phyloP scores from a whole-genome alignment of 1,140 invertebrate species.

The Amyelois transitella region DNA sequence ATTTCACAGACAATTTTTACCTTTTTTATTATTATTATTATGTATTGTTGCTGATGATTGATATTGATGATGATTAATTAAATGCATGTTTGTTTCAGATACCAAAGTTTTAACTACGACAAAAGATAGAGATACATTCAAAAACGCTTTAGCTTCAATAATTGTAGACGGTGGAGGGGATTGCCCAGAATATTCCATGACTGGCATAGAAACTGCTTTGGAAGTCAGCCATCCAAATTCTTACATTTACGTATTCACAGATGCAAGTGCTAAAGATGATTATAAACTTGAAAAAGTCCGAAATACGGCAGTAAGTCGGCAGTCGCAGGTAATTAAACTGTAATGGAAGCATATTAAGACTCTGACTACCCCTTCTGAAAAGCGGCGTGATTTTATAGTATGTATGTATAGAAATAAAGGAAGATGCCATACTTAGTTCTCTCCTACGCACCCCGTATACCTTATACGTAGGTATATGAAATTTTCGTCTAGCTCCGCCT shows the following conservation, averaged over 20 bases:
- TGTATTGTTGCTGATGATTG: background rate
- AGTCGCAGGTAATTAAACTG: conserved; percentile 30
- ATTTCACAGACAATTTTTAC: too few species aligned
- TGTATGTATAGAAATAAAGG: too few species aligned
- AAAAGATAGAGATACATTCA: conserved; percentile 27
- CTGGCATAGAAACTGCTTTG: conserved; percentile 76
- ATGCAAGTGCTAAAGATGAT: conserved; percentile 75
- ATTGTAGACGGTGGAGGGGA: conserved; percentile 76
- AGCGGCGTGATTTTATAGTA: too few species aligned
- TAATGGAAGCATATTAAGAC: too few species aligned
- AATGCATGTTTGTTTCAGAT: conserved; percentile 14
- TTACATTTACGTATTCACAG: conserved; percentile 80
- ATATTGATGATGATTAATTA: background rate
- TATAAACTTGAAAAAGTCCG: conserved; percentile 20
- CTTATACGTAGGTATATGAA: too few species aligned
- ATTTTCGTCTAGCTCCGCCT: too few species aligned
- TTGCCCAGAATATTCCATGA: conserved; percentile 78
- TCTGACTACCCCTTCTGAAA: too few species aligned
- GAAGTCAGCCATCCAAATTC: conserved; percentile 75
- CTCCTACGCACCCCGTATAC: too few species aligned
- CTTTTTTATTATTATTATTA: too few species aligned
- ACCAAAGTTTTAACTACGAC: conserved; percentile 18
- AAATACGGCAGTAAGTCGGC: conserved; percentile 29
- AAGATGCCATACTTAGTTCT: too few species aligned
- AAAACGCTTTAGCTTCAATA: conserved; percentile 64